phyloP scores from a whole-genome alignment of 2,888 invertebrate genomes.

The Leptopilina drosophilae region DNA sequence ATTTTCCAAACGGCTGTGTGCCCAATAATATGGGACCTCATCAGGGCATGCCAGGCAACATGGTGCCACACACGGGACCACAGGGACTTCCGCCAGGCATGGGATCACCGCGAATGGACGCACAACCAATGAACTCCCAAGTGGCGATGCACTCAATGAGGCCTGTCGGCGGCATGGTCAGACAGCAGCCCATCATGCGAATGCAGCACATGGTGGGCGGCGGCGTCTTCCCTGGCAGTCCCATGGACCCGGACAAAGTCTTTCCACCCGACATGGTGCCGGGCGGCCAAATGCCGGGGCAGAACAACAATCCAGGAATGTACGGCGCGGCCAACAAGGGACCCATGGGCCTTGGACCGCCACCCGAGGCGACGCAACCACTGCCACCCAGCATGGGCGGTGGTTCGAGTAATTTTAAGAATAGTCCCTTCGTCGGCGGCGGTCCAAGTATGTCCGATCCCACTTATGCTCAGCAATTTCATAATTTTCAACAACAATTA shows the following conservation, averaged over 20 bases:
- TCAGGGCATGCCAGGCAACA: slow-evolving; percentile 77
- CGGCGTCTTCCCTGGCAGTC: slow-evolving; percentile 73
- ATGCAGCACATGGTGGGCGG: slow-evolving; percentile 76
- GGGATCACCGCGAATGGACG: slow-evolving; percentile 73
- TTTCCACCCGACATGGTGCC: slow-evolving; percentile 74
- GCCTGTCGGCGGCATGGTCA: slow-evolving; percentile 76
- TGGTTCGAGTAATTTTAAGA: slow-evolving; percentile 83
- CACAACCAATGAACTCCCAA: slow-evolving; percentile 75
- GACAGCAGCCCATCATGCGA: slow-evolving; percentile 73
- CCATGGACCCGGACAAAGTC: slow-evolving; percentile 75
- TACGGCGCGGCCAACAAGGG: slow-evolving; percentile 80
- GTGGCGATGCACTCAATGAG: slow-evolving; percentile 75
- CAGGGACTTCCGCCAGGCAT: slow-evolving; percentile 59
- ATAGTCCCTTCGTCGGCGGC: slow-evolving; percentile 86
- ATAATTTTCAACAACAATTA: slow-evolving; percentile 96
- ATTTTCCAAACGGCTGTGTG: slow-evolving; percentile 83
- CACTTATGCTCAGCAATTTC: slow-evolving; percentile 96
- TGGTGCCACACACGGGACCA: slow-evolving; percentile 70
- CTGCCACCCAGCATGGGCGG: slow-evolving; percentile 89
- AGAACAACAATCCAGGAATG: slow-evolving; percentile 79
- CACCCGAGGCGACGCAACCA: slow-evolving; percentile 84
- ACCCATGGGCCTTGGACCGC: slow-evolving; percentile 79
- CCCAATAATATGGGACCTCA: slow-evolving; percentile 77
- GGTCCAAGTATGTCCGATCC: slow-evolving; percentile 92
- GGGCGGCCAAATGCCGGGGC: slow-evolving; percentile 62